Percentiles rank a stretch among this genome's conserved stretches.
Evolutionary conservation across 2,888 invertebrate genomes (phyloP).

Genomic region (Limnephilus rhombicus): DNA sequence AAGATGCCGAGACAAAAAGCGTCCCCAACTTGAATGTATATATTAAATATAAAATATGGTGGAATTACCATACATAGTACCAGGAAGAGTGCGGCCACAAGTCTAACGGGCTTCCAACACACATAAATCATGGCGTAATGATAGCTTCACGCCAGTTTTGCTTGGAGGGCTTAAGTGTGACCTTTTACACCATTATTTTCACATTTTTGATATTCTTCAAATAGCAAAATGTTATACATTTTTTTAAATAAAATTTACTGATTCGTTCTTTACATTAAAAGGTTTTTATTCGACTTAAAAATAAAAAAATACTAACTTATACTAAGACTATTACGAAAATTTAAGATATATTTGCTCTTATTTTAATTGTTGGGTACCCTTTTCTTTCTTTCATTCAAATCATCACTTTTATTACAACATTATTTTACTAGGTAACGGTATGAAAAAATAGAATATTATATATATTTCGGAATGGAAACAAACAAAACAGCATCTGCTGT

Average conservation of each 20-base stretch:
- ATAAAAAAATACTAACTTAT: too few species aligned
- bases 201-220: neutral
- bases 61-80: constrained; percentile 64
- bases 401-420: too few species aligned
- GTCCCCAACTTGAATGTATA: constrained; percentile 59
- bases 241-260: neutral
- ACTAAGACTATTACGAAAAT: too few species aligned
- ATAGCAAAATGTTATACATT: neutral
- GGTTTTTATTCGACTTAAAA: too few species aligned
- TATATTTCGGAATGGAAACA: too few species aligned
- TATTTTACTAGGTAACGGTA: too few species aligned
- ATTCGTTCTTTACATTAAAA: neutral
- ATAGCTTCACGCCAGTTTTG: constrained; percentile 58
- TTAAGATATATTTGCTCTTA: too few species aligned
- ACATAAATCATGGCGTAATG: constrained; percentile 64
- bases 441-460: too few species aligned
- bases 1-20: constrained; percentile 56
- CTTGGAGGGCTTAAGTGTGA: constrained; percentile 46
- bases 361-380: too few species aligned
- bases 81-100: constrained; percentile 50
- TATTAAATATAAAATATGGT: constrained; percentile 64
- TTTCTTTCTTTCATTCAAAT: too few species aligned
- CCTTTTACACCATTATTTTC: constrained; percentile 4
- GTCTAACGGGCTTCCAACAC: constrained; percentile 56
- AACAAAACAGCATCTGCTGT: too few species aligned